phyloP scores from a whole-genome alignment of 2,888 invertebrate genomes.

The Apocheima hispidaria region DNA sequence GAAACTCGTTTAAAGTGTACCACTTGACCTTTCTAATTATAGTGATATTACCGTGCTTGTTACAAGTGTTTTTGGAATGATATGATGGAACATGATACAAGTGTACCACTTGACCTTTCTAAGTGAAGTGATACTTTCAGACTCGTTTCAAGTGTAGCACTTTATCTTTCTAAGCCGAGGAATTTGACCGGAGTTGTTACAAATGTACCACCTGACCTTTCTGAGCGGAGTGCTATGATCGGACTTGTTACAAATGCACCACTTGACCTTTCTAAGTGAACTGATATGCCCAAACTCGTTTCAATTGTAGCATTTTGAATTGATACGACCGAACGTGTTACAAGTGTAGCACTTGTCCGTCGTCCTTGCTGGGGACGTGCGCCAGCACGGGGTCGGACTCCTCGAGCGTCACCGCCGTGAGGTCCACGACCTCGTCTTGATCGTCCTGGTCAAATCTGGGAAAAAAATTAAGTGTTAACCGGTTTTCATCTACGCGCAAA shows the following conservation, averaged over 20 bases:
- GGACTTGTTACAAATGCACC: neutral
- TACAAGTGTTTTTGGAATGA: neutral
- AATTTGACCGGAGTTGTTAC: neutral
- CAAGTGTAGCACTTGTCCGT: constrained; percentile 81
- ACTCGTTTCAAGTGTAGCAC: too few relatives aligned
- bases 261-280: neutral
- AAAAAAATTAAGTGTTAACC: neutral
- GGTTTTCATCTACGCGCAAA: too few relatives aligned
- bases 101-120: too few relatives aligned
- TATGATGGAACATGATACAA: neutral
- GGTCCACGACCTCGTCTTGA: constrained; percentile 96
- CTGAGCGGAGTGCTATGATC: neutral
- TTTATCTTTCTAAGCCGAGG: neutral
- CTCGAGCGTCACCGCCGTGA: constrained; percentile 90
- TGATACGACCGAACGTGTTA: constrained; percentile 2
- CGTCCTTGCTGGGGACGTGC: constrained; percentile 73
- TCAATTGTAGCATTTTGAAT: neutral
- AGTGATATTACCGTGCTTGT: neutral
- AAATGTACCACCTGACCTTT: neutral
- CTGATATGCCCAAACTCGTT: neutral
- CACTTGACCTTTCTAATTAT: neutral
- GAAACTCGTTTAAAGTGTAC: too few relatives aligned
- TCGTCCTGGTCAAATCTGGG: constrained; percentile 87
- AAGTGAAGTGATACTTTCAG: neutral
- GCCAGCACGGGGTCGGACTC: constrained; percentile 70